Percentiles rank a stretch among this genome's conserved stretches.
These are phyloP conservation scores for Eristalinus aeneus DNA, from an alignment of 2,888 invertebrate species.

Conservation along the genomic window DNA sequence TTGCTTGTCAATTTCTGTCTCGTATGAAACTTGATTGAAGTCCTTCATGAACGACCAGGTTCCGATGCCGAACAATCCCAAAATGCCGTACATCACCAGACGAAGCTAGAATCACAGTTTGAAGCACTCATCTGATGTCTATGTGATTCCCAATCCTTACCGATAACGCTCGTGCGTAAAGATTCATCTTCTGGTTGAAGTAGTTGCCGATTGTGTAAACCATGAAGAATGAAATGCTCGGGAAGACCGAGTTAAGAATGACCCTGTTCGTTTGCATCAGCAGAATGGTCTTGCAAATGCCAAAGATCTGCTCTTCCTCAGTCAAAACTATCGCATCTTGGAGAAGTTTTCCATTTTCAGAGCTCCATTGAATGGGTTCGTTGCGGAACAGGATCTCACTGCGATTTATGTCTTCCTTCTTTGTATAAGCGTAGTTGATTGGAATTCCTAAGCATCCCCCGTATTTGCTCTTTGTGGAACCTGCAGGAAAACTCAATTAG, in stretches of 20 bases:
- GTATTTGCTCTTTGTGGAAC: slow-evolving; percentile 82
- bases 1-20: slow-evolving; percentile 84
- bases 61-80: slow-evolving; percentile 83
- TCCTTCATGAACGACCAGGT: slow-evolving; percentile 86
- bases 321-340: slow-evolving; percentile 87
- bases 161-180: slow-evolving; percentile 82
- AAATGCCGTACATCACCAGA: slow-evolving; percentile 82
- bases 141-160: slow-evolving; percentile 73
- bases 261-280: slow-evolving; percentile 84
- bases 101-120: slow-evolving; percentile 75
- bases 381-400: slow-evolving; percentile 84
- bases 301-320: slow-evolving; percentile 90
- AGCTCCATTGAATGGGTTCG: slow-evolving; percentile 85
- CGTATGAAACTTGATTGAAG: slow-evolving; percentile 84
- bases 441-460: slow-evolving; percentile 89
- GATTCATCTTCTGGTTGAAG: slow-evolving; percentile 82
- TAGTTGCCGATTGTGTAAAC: slow-evolving; percentile 82
- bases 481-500: slow-evolving; percentile 75
- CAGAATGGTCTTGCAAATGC: slow-evolving; percentile 88
- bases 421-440: slow-evolving; percentile 85
- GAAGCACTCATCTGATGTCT: neutral
- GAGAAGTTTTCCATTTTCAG: slow-evolving; percentile 84
- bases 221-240: slow-evolving; percentile 81
- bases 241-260: slow-evolving; percentile 82
- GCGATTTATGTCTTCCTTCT: slow-evolving; percentile 82